These are phyloP conservation scores for Lasioglossum morio DNA, from an alignment of 2,888 invertebrate genomes.

Conservation along the genomic window DNA sequence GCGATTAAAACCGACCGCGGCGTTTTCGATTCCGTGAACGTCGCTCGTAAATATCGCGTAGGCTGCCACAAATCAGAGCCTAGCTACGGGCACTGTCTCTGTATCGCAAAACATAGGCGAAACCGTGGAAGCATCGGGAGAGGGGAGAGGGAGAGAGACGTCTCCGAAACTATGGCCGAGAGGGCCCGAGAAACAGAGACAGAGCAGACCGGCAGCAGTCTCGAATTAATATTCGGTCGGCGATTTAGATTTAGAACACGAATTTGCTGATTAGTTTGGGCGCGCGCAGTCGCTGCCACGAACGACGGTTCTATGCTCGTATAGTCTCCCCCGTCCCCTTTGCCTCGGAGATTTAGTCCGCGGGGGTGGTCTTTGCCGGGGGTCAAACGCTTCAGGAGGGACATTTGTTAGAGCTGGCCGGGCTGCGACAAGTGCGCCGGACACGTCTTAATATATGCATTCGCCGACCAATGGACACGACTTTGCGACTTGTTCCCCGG, in stretches of 20 bases:
- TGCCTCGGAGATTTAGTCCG: constrained; percentile 74
- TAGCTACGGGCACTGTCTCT: constrained; percentile 64
- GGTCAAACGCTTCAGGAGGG: constrained; percentile 73
- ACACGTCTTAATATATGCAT: constrained; percentile 82
- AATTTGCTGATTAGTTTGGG: constrained; percentile 84
- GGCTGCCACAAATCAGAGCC: constrained; percentile 75
- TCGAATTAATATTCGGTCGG: constrained; percentile 83
- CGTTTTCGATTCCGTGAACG: constrained; percentile 73
- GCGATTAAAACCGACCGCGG: constrained; percentile 63
- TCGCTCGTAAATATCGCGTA: constrained; percentile 81
- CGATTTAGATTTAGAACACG: constrained; percentile 84
- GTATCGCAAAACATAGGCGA: constrained; percentile 80
- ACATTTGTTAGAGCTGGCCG: constrained; percentile 77
- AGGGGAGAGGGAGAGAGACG: neutral
- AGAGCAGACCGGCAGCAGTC: constrained; percentile 25
- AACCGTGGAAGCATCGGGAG: constrained; percentile 44
- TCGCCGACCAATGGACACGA: constrained; percentile 63
- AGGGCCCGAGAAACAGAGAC: constrained; percentile 33
- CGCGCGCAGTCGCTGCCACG: constrained; percentile 69
- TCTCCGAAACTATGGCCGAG: constrained; percentile 11
- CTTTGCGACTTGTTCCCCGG: constrained; percentile 58
- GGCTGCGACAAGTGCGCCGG: constrained; percentile 80
- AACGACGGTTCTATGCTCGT: neutral
- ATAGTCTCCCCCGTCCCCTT: neutral
- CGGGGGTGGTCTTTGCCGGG: constrained; percentile 71